phyloP scores from a whole-genome alignment of 2,797 vertebrate species.

The Trematomus bernacchii region DNA sequence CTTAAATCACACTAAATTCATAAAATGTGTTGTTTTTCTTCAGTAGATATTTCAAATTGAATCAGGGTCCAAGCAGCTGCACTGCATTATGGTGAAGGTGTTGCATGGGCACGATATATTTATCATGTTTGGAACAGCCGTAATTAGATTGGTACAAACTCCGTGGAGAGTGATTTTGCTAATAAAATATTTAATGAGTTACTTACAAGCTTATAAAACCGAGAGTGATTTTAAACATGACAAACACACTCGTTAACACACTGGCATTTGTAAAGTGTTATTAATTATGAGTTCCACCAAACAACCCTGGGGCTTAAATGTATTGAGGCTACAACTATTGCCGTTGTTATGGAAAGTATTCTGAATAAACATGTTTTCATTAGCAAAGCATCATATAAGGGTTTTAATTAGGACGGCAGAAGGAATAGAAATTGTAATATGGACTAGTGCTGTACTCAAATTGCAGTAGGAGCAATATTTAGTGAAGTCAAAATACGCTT shows the following conservation, averaged over 20 bases:
- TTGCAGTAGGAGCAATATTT: no score
- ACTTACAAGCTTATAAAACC: neutral
- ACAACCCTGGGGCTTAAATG: neutral
- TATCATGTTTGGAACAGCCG: conserved; percentile 19
- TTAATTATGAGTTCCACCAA: neutral
- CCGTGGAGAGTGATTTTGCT: neutral
- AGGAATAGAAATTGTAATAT: no score
- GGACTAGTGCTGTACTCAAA: no score
- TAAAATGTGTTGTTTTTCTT: conserved; percentile 25
- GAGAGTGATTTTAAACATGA: conserved; percentile 15
- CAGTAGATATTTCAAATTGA: conserved; percentile 1
- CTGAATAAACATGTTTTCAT: neutral
- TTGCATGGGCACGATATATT: neutral
- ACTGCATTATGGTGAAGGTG: conserved; percentile 29
- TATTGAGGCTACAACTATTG: neutral
- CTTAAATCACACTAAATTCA: conserved; percentile 31
- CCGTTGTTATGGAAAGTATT: neutral
- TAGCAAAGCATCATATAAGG: neutral
- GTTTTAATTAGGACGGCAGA: no score
- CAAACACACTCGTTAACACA: conserved; percentile 3
- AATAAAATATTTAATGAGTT: conserved; percentile 10
- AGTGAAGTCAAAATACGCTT: no score
- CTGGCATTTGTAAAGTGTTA: conserved; percentile 4
- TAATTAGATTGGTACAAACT: conserved; percentile 11
- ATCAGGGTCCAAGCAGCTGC: neutral